A percentile compares a stretch with the other conserved stretches of the same genome.
Evolutionary conservation across 2,113 vertebrate species (phyloP).

Genomic region (Terrapene triunguis): DNA sequence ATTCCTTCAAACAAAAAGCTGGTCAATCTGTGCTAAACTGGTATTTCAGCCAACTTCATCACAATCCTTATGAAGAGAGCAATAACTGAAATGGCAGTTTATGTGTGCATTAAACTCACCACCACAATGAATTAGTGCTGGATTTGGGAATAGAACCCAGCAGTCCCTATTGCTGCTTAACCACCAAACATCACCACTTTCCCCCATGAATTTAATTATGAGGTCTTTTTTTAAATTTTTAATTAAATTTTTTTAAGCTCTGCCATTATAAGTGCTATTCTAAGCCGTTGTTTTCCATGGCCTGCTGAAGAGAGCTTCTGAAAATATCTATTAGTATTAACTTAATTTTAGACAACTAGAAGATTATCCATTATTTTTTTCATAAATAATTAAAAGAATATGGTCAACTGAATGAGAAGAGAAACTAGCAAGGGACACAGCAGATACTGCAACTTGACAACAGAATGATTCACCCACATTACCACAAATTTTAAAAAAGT

Average conservation of each 20-base stretch:
- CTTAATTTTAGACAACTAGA: neutral
- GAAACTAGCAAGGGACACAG: neutral
- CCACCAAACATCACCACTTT: neutral
- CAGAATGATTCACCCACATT: neutral
- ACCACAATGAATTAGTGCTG: neutral
- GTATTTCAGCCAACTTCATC: neutral
- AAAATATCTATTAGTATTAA: neutral
- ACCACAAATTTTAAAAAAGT: neutral
- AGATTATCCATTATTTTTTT: neutral
- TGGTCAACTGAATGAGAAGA: neutral
- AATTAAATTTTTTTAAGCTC: neutral
- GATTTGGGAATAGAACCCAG: neutral
- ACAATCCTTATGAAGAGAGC: neutral
- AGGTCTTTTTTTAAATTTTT: neutral
- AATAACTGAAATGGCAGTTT: neutral
- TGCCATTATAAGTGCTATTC: neutral
- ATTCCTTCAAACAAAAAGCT: neutral
- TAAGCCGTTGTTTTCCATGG: rapidly evolving
- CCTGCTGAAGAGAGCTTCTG: neutral
- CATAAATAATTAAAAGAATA: neutral
- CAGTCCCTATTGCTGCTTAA: neutral
- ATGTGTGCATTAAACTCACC: neutral
- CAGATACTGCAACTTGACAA: neutral
- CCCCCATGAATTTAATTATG: rapidly evolving
- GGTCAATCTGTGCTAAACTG: neutral